Conservation (phyloP, 1,140 invertebrate species). For the Aphelinus atriplicis region DNA sequence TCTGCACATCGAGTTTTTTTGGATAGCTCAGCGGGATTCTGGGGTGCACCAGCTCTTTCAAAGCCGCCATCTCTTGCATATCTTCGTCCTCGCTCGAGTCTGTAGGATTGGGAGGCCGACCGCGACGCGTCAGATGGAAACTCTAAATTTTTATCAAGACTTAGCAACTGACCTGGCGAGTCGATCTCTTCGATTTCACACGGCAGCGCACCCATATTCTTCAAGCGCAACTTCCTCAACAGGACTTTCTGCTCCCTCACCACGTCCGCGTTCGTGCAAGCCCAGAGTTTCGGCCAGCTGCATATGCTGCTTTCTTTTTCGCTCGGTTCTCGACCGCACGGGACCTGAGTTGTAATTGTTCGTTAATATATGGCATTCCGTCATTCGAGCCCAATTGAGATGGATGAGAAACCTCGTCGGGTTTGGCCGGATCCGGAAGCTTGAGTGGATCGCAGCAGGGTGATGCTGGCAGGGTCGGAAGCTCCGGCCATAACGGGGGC, state of each 20-base stretch:
- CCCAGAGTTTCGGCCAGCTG: constrained; percentile 48
- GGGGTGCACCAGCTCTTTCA: constrained; percentile 54
- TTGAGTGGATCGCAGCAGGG: too few species aligned
- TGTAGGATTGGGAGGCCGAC: not conserved
- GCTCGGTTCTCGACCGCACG: not conserved
- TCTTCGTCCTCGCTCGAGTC: constrained; percentile 34
- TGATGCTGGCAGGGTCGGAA: too few species aligned
- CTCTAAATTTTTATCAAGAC: too few species aligned
- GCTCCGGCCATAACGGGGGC: too few species aligned
- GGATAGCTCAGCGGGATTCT: constrained; percentile 43
- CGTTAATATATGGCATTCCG: too few species aligned
- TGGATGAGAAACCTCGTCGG: too few species aligned
- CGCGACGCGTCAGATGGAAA: too few species aligned
- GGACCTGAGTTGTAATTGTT: too few species aligned
- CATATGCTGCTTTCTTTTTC: not conserved
- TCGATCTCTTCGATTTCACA: constrained; percentile 42
- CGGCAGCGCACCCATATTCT: constrained; percentile 41
- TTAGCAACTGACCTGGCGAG: constrained; percentile 21
- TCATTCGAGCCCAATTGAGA: too few species aligned
- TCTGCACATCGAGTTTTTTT: not conserved
- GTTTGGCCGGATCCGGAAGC: too few species aligned
- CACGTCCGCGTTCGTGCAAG: constrained; percentile 45
- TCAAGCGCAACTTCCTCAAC: constrained; percentile 31
- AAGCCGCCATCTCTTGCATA: constrained; percentile 44
- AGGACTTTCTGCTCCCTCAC: constrained; percentile 20